Percentiles rank a stretch among this genome's conserved stretches.
Evolutionary conservation across 2,113 vertebrate genomes (phyloP).

Genomic region (Heterotis niloticus): DNA sequence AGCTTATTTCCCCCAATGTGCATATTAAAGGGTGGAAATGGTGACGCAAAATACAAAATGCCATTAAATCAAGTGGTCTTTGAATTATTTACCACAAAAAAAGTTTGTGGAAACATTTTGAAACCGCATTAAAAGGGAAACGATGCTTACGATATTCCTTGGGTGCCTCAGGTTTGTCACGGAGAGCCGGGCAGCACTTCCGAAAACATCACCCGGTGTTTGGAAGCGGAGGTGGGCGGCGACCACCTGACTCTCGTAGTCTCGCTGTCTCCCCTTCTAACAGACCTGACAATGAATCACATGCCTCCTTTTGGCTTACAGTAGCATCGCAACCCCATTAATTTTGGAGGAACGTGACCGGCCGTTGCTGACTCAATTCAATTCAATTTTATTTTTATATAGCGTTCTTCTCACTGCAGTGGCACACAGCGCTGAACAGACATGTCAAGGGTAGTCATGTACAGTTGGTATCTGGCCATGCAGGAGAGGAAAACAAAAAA

Average conservation of each 20-base stretch:
- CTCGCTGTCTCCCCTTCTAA: background rate
- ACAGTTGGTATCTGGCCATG: too few species aligned
- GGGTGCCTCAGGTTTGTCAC: background rate
- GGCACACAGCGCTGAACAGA: too few species aligned
- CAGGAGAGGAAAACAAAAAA: too few species aligned
- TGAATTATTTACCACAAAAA: background rate
- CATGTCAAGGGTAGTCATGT: too few species aligned
- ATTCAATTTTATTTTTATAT: too few species aligned
- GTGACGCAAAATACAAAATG: background rate
- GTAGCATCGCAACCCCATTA: background rate
- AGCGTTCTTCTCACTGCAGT: too few species aligned
- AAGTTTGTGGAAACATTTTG: background rate
- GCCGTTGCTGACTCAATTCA: too few species aligned
- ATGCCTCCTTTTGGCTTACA: background rate
- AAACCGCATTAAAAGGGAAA: background rate
- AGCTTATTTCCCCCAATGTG: slow-evolving; percentile 28
- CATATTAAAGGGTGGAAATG: slow-evolving; percentile 25
- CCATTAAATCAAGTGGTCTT: slow-evolving; percentile 29
- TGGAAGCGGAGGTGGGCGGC: background rate
- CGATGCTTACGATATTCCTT: background rate
- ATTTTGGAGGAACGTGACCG: too few species aligned
- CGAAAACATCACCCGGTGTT: too few species aligned
- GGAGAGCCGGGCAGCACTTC: background rate
- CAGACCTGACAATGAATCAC: background rate
- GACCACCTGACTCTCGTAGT: background rate